phyloP scores from a whole-genome alignment of 1,140 invertebrate species.

The Sycobia sp. region DNA sequence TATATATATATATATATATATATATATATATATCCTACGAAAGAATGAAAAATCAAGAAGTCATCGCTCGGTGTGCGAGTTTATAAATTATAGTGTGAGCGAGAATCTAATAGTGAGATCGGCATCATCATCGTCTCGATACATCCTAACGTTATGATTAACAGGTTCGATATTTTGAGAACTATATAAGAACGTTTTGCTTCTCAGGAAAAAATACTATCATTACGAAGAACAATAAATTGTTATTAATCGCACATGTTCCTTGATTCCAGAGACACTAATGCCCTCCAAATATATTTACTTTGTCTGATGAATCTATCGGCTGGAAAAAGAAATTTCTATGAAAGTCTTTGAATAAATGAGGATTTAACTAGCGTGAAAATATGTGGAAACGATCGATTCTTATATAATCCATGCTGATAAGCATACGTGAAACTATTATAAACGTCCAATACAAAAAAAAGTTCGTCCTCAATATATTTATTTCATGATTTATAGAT shows the following conservation, averaged over 20 bases:
- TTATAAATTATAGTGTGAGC: too few relatives aligned
- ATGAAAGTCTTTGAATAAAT: too few relatives aligned
- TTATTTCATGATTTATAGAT: too few relatives aligned
- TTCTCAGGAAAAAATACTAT: constrained; percentile 2
- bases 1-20: too few relatives aligned
- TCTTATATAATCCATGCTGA: not conserved
- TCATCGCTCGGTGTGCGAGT: not conserved
- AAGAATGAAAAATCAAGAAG: not conserved
- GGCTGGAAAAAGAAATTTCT: too few relatives aligned
- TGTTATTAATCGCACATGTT: constrained; percentile 36
- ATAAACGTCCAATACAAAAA: not conserved
- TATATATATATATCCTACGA: too few relatives aligned
- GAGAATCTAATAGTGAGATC: constrained; percentile 7
- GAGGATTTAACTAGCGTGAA: too few relatives aligned
- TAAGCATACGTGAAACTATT: not conserved
- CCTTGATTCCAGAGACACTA: constrained; percentile 37
- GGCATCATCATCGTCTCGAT: not conserved
- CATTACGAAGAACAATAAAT: constrained; percentile 22
- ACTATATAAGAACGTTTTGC: constrained; percentile 10
- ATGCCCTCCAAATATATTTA: constrained; percentile 35
- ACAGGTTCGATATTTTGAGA: constrained; percentile 29
- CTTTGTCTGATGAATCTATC: too few relatives aligned
- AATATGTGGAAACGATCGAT: not conserved
- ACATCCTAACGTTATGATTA: constrained; percentile 16
- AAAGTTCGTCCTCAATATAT: constrained; percentile 10